Evolutionary conservation across 1,140 invertebrate genomes (phyloP), one percentile per base, ranked within the genome.

Genomic region (Ditylenchus dipsaci): DNA sequence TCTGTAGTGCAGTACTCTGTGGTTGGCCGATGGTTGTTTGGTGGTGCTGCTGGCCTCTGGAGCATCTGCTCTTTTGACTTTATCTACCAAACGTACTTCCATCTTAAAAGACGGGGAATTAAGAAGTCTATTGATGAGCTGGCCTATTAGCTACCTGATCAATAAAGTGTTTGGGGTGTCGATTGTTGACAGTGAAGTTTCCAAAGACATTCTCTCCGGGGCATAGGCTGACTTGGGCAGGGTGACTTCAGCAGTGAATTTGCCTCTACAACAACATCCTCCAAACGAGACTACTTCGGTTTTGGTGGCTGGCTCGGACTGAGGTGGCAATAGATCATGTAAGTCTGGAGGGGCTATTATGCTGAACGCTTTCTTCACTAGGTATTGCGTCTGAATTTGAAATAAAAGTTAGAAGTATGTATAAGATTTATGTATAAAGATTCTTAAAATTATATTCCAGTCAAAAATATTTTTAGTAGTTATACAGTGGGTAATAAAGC

Each of bases 311-410:
- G 71, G 71, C 29, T 74, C 66, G 26, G 59, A 49, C 15, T 26
- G 11, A 42, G 72, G 71, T 13, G 72, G 66, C 26, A 74, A 38
- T 49, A 74, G 43, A 33, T 74, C 33, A 49, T 69, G 42, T 21
- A 76, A 53, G 30, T 76, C 72, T 11, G 72, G 72, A 33, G 72
- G 68, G 0, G 66, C 43, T 30, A 76, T 47, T 45, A 74, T 66
- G 13, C 73, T 73, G 53, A 74, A 76, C 1, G 56, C 74, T 56
- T 76, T 76, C 49, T 74, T 74, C 1, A 57, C 62, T n/a, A 76
- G 23, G 38, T 67, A 73, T 58, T 73, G 61, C 15, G 70, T 57
- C 71, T 73, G 38, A 70, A 65, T 21, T 1, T 45, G 0, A 13
- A 21, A 45, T 1, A 59, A 13, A 23, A 13, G 23, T 59, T 26